These are phyloP conservation scores for Lanius collurio DNA, from an alignment of 2,113 vertebrate genomes.

Conservation along the genomic window DNA sequence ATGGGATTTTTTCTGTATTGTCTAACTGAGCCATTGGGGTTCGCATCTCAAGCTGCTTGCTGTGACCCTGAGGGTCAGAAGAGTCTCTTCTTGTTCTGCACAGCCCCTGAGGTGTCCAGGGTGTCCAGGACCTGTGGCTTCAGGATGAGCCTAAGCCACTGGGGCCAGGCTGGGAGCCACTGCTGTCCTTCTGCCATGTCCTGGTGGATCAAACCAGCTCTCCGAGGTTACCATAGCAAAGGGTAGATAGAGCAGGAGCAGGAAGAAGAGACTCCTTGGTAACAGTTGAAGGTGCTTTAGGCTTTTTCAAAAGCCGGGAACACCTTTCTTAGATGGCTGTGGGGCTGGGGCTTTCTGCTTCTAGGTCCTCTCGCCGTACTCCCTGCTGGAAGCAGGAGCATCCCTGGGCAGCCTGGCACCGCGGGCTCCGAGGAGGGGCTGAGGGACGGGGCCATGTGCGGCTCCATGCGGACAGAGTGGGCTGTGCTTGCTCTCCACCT, in stretches of 20 bases:
- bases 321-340: neutral
- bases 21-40: neutral
- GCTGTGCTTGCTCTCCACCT: fast-evolving
- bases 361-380: fast-evolving
- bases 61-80: neutral
- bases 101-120: neutral
- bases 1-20: fast-evolving
- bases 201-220: neutral
- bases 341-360: neutral
- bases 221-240: fast-evolving
- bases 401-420: neutral
- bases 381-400: neutral
- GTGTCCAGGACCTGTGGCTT: neutral
- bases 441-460: neutral
- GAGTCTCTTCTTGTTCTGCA: neutral
- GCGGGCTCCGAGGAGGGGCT: neutral
- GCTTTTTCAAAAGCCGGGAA: neutral
- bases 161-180: neutral
- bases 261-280: neutral
- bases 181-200: too few species aligned
- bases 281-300: fast-evolving
- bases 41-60: neutral
- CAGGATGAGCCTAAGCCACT: neutral
- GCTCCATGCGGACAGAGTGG: fast-evolving
- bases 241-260: neutral